Base-by-base conservation (phyloP, 2,113 vertebrate species). In the Mustela lutreola region DNA sequence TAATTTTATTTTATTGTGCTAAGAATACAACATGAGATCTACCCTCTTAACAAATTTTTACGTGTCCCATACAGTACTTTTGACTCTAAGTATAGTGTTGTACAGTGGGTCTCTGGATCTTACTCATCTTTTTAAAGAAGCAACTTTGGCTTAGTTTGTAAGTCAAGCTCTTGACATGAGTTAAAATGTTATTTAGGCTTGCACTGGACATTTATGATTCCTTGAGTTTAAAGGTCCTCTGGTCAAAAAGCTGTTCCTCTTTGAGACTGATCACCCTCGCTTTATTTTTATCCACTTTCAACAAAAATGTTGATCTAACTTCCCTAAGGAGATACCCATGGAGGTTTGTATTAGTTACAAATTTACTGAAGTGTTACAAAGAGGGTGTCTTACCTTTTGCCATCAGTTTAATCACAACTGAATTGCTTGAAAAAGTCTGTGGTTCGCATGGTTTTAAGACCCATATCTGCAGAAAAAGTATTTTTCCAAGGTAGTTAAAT, bases 171-270 rank as follows among this genome's bases (percentile, higher is more conserved):
- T 50, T 91, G 65, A 39, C 3, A 18, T 14, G 28, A 91, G 42
- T 88, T 50, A 88, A 96, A 89, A 73, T 79, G 50, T 91, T 58
- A 81, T 28, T 67, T 71, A 89, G 48, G 42, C 84, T 84, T 90
- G 12, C 48, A 36, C 0, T 19, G n/a, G 16, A 42, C 53, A 21
- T 19, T 5, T 71, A 62, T 53, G 18, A 81, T 82, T 58, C 15
- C 42, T 82, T 95, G 73, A 73, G 26, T 60, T 60, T 92, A 31
- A 48, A 73, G 15, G 4, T 42, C 28, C 39, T 87, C 22, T 76
- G 36, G 26, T 45, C 45, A 79, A 75, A 92, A n/a, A 70, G 28
- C 62, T 80, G 7, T 85, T 88, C 15, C 45, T 73, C 58, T 83
- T 60, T n/a, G 63, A 94, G 26, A 50, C 14, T 18, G 45, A 71